phyloP scores from a whole-genome alignment of 2,888 invertebrate species.

The Amphipyra tragopoginis region DNA sequence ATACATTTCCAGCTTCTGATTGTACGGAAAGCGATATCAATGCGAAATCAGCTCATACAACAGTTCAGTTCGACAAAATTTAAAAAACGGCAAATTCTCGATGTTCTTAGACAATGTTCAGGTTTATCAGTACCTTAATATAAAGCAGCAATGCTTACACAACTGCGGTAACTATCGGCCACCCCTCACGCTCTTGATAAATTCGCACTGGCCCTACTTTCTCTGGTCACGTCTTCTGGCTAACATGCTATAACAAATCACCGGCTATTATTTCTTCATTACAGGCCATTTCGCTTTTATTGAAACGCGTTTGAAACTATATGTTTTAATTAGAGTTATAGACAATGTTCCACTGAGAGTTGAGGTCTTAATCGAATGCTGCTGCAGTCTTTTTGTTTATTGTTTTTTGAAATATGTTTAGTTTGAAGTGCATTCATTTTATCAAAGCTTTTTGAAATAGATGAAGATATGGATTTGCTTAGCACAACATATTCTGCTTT shows the following conservation, averaged over 20 bases:
- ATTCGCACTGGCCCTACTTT: conserved; percentile 77
- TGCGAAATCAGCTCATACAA: too few relatives aligned
- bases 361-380: conserved; percentile 24
- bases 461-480: too few relatives aligned
- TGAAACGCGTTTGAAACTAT: conserved; percentile 42
- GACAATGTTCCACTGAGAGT: background rate
- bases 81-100: too few relatives aligned
- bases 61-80: too few relatives aligned
- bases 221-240: conserved; percentile 72
- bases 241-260: conserved; percentile 62
- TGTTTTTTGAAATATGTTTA: background rate
- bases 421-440: too few relatives aligned
- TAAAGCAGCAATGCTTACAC: conserved; percentile 12
- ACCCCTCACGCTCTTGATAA: conserved; percentile 69
- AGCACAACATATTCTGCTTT: too few relatives aligned
- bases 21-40: too few relatives aligned
- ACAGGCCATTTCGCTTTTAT: conserved; percentile 46
- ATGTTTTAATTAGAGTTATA: conserved; percentile 46
- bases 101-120: too few relatives aligned
- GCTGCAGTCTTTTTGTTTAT: background rate
- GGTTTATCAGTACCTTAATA: too few relatives aligned
- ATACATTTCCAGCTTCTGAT: too few relatives aligned
- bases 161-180: conserved; percentile 48
- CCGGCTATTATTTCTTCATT: conserved; percentile 53
- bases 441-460: too few relatives aligned